These are phyloP conservation scores for Zalophus californianus DNA, from an alignment of 2,797 vertebrate genomes.

Conservation along the genomic window DNA sequence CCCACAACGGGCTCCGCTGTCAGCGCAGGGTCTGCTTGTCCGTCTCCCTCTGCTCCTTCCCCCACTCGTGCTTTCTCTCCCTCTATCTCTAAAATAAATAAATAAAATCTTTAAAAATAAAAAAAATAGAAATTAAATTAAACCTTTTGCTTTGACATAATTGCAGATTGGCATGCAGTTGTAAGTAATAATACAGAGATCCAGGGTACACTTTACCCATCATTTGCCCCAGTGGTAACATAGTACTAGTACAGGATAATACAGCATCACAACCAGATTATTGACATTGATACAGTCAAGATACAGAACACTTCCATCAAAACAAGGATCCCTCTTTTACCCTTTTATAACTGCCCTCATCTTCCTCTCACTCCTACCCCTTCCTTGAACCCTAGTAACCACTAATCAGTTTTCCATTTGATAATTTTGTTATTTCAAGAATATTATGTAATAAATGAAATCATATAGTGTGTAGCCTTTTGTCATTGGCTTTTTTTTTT, in stretches of 20 bases:
- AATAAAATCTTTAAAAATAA: background rate
- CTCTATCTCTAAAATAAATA: background rate
- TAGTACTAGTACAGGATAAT: background rate
- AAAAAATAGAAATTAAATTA: background rate
- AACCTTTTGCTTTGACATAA: background rate
- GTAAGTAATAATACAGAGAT: background rate
- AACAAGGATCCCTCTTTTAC: background rate
- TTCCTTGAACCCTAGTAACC: background rate
- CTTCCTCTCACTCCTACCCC: background rate
- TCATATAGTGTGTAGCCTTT: background rate
- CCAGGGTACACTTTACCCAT: background rate
- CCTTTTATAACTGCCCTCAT: background rate
- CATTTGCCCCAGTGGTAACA: background rate
- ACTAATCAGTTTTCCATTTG: background rate
- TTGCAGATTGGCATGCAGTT: background rate
- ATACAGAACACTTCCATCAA: background rate
- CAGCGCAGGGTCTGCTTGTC: background rate
- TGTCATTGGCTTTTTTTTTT: slow-evolving; percentile 9
- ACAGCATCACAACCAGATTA: background rate
- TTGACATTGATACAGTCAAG: background rate
- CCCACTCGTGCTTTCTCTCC: background rate
- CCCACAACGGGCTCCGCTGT: no score
- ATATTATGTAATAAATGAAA: slow-evolving; percentile 33
- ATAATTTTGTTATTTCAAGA: slow-evolving; percentile 40
- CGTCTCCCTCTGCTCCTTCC: background rate